Evolutionary conservation across 92 coral and sea anemone species (phyloP), one percentile per base, ranked within the genome.

Genomic region (Epizoanthus rinbou): DNA sequence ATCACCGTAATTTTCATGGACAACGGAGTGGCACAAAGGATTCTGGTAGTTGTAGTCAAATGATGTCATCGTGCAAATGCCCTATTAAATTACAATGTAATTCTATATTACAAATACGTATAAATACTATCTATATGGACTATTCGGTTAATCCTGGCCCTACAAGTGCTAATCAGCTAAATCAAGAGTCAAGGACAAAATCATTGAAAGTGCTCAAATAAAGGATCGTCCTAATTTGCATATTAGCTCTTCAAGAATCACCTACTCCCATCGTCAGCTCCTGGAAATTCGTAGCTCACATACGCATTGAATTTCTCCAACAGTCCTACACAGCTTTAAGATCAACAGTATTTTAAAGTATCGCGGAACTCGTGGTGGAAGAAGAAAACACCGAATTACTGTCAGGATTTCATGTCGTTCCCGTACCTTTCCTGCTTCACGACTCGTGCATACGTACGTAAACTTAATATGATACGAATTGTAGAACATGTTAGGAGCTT

Each of bases 281-380:
- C n/a, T 60, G 66, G 66, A 60, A 2, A 60, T 60, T 23, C 66
- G 23, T 60, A 23, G 23, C 66, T 60, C 66, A 60, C 66, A 16
- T 60, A 60, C 19, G 66, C 66, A 60, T 23, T 28, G 66, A 60
- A 60, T 23, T 60, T 60, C 66, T 60, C 31, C 66, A n/a, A 60
- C 66, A 60, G 23, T 60, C 31, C 66, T 43, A 43, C 11, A 43
- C 50, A 43, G 74, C 52, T 57, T 70, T 57, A 43, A 43, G 75
- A 70, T 70, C 75, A 70, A 70, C 75, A 70, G n/a, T 70, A 70
- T 70, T 24, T 70, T 70, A 43, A 70, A 21, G n/a, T 70, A 70
- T 70, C 58, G 75, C 41, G 75, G 56, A 21, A 43, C 54, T 70
- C 57, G 58, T 17, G 75, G 75, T 70, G 57, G 75, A 70, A 70